phyloP scores from a whole-genome alignment of 2,888 invertebrate species.

The Hypolimnas misippus region DNA sequence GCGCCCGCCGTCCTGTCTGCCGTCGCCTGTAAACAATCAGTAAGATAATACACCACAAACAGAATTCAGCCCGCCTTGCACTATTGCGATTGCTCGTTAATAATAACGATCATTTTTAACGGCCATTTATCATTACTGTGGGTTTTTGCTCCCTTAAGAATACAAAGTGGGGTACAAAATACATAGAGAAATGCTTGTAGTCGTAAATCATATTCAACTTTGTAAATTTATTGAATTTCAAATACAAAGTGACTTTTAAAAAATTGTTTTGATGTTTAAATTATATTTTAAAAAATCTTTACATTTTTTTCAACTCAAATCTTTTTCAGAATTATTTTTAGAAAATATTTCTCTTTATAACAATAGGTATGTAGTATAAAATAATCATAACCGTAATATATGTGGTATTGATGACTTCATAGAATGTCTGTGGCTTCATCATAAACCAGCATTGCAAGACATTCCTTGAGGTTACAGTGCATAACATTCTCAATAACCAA shows the following conservation, averaged over 20 bases:
- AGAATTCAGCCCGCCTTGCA: conserved; percentile 34
- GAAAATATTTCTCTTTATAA: too few relatives aligned
- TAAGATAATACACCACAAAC: conserved; percentile 42
- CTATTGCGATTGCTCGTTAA: conserved; percentile 40
- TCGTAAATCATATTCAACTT: background rate
- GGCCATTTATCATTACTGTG: background rate
- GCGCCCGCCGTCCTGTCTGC: conserved; percentile 77
- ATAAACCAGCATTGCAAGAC: conserved; percentile 13
- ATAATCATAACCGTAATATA: too few relatives aligned
- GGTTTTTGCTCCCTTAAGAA: background rate
- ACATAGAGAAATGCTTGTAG: background rate
- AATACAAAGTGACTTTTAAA: too few relatives aligned
- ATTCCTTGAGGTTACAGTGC: conserved; percentile 24
- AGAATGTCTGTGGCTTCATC: conserved; percentile 12
- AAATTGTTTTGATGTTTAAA: too few relatives aligned
- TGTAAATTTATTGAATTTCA: too few relatives aligned
- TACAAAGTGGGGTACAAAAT: background rate
- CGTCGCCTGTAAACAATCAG: conserved; percentile 62
- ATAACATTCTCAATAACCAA: too few relatives aligned
- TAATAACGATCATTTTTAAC: conserved; percentile 34
- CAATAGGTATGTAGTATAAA: too few relatives aligned
- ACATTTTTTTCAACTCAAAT: too few relatives aligned
- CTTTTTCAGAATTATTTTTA: too few relatives aligned
- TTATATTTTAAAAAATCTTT: too few relatives aligned
- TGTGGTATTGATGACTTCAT: conserved; percentile 4